Conservation (phyloP, 2,888 invertebrate species). For the Pyrgus malvae region DNA sequence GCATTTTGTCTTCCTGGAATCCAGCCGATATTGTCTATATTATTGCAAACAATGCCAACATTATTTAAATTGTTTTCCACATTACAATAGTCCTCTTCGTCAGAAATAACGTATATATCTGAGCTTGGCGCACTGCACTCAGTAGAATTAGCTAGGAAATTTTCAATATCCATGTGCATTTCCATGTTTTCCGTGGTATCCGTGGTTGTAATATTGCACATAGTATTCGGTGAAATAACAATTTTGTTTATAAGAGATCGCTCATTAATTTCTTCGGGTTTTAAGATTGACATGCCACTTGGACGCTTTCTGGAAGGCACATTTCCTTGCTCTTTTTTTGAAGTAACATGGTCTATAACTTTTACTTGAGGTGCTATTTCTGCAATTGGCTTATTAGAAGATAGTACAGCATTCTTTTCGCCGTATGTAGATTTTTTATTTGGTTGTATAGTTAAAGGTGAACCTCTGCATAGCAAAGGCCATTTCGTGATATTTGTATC, state of each 20-base stretch:
- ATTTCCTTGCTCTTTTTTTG: no score
- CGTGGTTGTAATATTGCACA: conserved; percentile 4
- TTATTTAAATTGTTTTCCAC: conserved; percentile 8
- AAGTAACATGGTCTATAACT: no score
- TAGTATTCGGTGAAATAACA: neutral
- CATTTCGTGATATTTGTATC: neutral
- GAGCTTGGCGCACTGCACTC: conserved; percentile 38
- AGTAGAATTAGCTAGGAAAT: conserved; percentile 46
- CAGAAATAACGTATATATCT: conserved; percentile 43
- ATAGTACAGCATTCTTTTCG: neutral
- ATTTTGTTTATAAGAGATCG: conserved; percentile 38
- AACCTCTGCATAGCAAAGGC: conserved; percentile 11
- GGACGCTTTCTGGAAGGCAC: conserved; percentile 31
- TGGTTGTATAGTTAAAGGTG: neutral
- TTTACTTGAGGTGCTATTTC: conserved; percentile 55
- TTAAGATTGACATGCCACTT: conserved; percentile 62
- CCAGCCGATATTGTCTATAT: conserved; percentile 55
- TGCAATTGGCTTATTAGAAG: conserved; percentile 39
- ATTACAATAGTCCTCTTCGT: conserved; percentile 39
- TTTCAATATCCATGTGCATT: conserved; percentile 49
- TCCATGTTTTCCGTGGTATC: conserved; percentile 15
- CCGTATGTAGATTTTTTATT: neutral
- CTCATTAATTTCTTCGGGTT: conserved; percentile 73
- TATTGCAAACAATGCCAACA: conserved; percentile 54
- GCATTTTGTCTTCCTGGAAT: conserved; percentile 50